Percentiles rank a stretch among this genome's conserved stretches.
Conservation (phyloP, 2,888 invertebrate species). For the Scaptomyza reducta region DNA sequence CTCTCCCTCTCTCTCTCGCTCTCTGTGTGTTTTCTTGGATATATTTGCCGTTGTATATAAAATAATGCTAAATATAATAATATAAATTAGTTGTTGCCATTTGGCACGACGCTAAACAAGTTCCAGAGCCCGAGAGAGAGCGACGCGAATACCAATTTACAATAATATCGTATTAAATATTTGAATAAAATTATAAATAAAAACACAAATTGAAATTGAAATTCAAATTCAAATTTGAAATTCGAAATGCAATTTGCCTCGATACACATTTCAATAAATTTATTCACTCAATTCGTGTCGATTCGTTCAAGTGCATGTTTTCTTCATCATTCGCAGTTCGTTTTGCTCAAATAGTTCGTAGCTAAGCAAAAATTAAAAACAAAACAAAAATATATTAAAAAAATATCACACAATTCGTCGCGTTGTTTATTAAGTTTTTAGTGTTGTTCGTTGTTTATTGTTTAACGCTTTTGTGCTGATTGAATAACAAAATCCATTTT, state of each 20-base stretch:
- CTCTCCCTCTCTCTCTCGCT: conserved; percentile 3
- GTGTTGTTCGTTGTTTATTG: conserved; percentile 13
- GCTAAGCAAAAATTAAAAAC: conserved; percentile 23
- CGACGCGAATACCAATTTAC: not conserved
- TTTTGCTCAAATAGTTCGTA: conserved; percentile 31
- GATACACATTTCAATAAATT: conserved; percentile 23
- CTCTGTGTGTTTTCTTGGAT: conserved; percentile 19
- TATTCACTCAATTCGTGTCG: conserved; percentile 37
- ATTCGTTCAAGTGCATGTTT: conserved; percentile 58
- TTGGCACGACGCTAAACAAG: conserved; percentile 67
- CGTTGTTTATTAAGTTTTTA: conserved; percentile 23
- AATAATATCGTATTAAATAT: conserved; percentile 1
- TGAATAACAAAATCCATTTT: conserved; percentile 59
- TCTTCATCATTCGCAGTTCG: conserved; percentile 33
- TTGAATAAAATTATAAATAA: conserved; percentile 30
- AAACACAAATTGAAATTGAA: conserved; percentile 4
- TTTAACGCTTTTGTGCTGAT: conserved; percentile 43
- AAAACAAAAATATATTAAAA: not conserved
- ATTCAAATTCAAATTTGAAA: conserved; percentile 34
- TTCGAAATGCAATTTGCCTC: conserved; percentile 24
- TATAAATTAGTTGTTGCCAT: conserved; percentile 69
- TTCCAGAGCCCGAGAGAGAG: conserved; percentile 25
- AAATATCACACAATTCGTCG: conserved; percentile 16
- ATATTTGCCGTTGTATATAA: conserved; percentile 41
- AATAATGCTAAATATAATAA: conserved; percentile 56